These are phyloP conservation scores for Vidua macroura DNA, from an alignment of 2,113 vertebrate genomes.

Conservation along the genomic window DNA sequence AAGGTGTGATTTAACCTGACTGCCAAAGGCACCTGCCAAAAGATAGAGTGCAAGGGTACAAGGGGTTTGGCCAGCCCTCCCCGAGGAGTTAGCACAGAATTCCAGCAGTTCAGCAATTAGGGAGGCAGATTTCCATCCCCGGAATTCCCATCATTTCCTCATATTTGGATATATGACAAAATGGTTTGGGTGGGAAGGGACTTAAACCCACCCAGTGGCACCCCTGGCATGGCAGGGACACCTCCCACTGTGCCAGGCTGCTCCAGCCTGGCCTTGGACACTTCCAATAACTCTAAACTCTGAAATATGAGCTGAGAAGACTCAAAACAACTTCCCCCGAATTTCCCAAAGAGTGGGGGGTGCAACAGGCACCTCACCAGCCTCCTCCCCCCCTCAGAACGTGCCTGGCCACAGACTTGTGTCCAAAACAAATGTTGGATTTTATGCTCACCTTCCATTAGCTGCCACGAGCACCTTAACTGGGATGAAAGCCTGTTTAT, in stretches of 20 bases:
- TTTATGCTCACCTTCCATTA: neutral
- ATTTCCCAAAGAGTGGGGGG: rapidly evolving
- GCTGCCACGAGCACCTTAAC: neutral
- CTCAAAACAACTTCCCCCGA: rapidly evolving
- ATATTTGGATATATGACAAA: rapidly evolving
- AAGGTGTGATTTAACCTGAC: neutral
- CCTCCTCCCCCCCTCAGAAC: rapidly evolving
- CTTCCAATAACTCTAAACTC: rapidly evolving
- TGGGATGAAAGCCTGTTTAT: neutral
- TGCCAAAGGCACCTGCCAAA: neutral
- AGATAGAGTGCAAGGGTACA: rapidly evolving
- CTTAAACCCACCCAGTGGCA: rapidly evolving
- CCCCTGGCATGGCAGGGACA: neutral
- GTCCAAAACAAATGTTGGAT: neutral
- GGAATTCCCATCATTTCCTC: neutral
- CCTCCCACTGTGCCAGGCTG: neutral
- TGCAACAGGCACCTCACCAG: rapidly evolving
- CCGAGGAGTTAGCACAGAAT: neutral
- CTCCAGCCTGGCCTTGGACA: neutral
- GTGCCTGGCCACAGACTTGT: rapidly evolving
- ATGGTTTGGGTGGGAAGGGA: neutral
- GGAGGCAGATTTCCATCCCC: neutral
- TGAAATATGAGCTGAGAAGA: neutral
- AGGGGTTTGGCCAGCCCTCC: neutral
- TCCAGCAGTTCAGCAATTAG: neutral